A percentile compares a stretch with the other conserved stretches of the same genome.
These are phyloP conservation scores for Bilobella aurantiaca DNA, from an alignment of 1,140 invertebrate species.

Conservation along the genomic window DNA sequence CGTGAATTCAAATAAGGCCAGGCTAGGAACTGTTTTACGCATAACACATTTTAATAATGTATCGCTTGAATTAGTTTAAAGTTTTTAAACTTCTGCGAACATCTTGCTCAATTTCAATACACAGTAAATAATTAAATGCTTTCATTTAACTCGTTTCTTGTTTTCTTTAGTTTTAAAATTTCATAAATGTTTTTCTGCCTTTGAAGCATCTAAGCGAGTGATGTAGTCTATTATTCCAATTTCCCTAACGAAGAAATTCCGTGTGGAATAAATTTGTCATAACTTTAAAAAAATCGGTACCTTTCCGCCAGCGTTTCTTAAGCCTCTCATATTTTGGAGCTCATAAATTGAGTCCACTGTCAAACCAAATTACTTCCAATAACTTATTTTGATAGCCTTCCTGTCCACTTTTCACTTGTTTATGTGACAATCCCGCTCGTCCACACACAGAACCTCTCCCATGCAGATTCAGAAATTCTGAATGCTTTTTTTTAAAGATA, in stretches of 20 bases:
- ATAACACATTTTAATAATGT: too few relatives aligned
- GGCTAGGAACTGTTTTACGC: too few relatives aligned
- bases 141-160: too few relatives aligned
- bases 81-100: too few relatives aligned
- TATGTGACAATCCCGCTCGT: background rate
- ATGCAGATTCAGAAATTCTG: too few relatives aligned
- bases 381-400: background rate
- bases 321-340: background rate
- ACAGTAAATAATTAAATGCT: too few relatives aligned
- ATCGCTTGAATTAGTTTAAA: too few relatives aligned
- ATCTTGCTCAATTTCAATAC: too few relatives aligned
- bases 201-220: background rate
- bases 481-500: background rate
- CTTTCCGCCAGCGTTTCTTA: background rate
- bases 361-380: background rate
- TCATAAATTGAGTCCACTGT: conserved; percentile 1
- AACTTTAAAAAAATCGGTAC: background rate
- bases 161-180: background rate
- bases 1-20: too few relatives aligned
- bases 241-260: background rate
- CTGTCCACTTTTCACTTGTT: background rate
- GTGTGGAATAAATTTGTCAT: conserved; percentile 1
- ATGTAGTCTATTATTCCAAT: background rate
- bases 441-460: background rate
- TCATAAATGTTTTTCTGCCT: background rate